Evolutionary conservation across 1,140 invertebrate genomes (phyloP).

Genomic region (Fopius arisanus): DNA sequence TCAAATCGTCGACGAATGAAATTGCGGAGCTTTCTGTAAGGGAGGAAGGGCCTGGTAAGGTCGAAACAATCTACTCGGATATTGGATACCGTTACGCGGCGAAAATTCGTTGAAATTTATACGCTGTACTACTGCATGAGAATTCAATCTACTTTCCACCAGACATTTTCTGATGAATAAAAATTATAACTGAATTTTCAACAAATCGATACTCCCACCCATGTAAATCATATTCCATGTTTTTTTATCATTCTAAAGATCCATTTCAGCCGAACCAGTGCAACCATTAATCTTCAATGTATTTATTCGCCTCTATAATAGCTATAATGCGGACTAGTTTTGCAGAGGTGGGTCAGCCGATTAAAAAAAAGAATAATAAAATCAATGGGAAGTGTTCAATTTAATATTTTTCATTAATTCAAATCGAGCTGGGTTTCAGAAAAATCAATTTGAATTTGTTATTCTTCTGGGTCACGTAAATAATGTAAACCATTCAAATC

Average conservation of each 20-base stretch:
- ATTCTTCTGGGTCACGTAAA: too few relatives aligned
- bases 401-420: too few relatives aligned
- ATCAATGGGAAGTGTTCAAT: too few relatives aligned
- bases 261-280: background rate
- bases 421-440: too few relatives aligned
- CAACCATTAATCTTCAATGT: background rate
- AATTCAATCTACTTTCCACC: background rate
- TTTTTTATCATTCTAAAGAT: background rate
- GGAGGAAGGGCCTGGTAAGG: background rate
- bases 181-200: background rate
- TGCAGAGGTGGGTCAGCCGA: background rate
- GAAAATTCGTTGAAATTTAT: background rate
- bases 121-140: background rate
- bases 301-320: background rate
- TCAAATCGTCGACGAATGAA: background rate
- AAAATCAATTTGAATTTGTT: too few relatives aligned
- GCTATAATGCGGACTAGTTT: background rate
- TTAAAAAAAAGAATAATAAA: too few relatives aligned
- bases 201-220: background rate
- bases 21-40: slow-evolving; percentile 12
- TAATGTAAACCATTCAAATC: too few relatives aligned
- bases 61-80: background rate
- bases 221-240: too few relatives aligned
- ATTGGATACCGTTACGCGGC: background rate
- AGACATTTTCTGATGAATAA: background rate